Conservation (phyloP, 2,113 vertebrate genomes). For the Nothobranchius kuhntae region DNA sequence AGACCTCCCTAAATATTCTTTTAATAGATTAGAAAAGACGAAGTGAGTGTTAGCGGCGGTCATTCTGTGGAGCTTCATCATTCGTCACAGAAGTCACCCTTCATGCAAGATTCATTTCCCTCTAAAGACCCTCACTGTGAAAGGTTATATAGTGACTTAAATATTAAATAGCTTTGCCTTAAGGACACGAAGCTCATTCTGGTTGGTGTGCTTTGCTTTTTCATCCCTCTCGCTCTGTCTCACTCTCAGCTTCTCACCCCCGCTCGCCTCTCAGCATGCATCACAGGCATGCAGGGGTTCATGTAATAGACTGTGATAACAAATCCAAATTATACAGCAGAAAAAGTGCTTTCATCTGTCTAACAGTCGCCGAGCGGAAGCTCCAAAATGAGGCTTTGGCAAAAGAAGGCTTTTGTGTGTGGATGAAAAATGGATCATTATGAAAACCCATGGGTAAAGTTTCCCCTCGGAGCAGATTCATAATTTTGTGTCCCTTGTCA, state of each 20-base stretch:
- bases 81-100: conserved; percentile 70
- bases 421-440: conserved; percentile 61
- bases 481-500: conserved; percentile 52
- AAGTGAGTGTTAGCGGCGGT: conserved; percentile 49
- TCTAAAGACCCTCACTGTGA: conserved; percentile 58
- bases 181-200: conserved; percentile 68
- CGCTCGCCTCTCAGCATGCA: conserved; percentile 43
- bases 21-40: conserved; percentile 38
- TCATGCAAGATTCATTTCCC: conserved; percentile 76
- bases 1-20: conserved; percentile 22
- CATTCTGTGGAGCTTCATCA: conserved; percentile 46
- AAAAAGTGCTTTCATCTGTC: conserved; percentile 76
- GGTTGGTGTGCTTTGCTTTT: conserved; percentile 45
- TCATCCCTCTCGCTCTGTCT: conserved; percentile 34
- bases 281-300: conserved; percentile 53
- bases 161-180: conserved; percentile 77
- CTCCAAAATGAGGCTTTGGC: conserved; percentile 55
- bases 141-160: conserved; percentile 76
- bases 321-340: conserved; percentile 72
- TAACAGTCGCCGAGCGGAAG: conserved; percentile 48
- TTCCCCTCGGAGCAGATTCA: conserved; percentile 65
- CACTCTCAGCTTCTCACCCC: conserved; percentile 9
- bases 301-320: conserved; percentile 73
- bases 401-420: conserved; percentile 24
- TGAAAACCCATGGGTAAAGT: conserved; percentile 60